Conservation (phyloP, 2,797 vertebrate genomes). For the Bovichtus diacanthus region DNA sequence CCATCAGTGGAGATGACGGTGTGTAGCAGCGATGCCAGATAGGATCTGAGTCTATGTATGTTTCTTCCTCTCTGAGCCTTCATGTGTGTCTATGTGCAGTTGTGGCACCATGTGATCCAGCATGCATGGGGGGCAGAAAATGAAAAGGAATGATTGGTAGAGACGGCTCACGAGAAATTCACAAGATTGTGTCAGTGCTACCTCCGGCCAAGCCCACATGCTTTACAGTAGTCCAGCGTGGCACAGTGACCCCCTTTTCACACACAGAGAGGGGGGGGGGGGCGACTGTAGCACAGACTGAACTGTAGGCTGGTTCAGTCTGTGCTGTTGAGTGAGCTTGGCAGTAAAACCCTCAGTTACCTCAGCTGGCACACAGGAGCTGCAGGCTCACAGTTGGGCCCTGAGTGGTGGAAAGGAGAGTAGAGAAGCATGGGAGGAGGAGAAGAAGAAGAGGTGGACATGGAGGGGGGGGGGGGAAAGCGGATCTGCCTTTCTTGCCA, state of each 20-base stretch:
- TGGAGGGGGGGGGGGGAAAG: conserved; percentile 12
- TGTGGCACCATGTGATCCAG: conserved; percentile 26
- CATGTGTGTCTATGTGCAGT: background rate
- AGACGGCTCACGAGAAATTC: conserved; percentile 27
- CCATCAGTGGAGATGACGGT: conserved; percentile 21
- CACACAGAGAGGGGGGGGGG: conserved; percentile 30
- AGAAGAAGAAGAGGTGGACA: conserved; percentile 32
- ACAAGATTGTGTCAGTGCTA: conserved; percentile 31
- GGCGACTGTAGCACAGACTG: conserved; percentile 38
- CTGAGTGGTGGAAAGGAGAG: conserved; percentile 33
- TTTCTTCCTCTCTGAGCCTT: conserved; percentile 6
- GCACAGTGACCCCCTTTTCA: conserved; percentile 76
- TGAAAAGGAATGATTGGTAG: conserved; percentile 36
- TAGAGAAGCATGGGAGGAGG: conserved; percentile 36
- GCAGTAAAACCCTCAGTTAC: conserved; percentile 56
- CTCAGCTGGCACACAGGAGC: conserved; percentile 50
- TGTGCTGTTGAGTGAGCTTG: conserved; percentile 50
- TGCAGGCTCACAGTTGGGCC: conserved; percentile 49
- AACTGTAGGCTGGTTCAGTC: conserved; percentile 53
- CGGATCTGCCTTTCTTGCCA: conserved; percentile 51
- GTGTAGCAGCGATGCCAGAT: conserved; percentile 15
- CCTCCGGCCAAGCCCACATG: conserved; percentile 29
- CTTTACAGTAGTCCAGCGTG: conserved; percentile 52
- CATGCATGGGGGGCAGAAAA: conserved; percentile 4
- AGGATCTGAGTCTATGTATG: conserved; percentile 13